Evolutionary conservation across 2,797 vertebrate genomes (phyloP), one percentile per base, ranked within the genome.

Genomic region (Clarias laeviceps): DNA sequence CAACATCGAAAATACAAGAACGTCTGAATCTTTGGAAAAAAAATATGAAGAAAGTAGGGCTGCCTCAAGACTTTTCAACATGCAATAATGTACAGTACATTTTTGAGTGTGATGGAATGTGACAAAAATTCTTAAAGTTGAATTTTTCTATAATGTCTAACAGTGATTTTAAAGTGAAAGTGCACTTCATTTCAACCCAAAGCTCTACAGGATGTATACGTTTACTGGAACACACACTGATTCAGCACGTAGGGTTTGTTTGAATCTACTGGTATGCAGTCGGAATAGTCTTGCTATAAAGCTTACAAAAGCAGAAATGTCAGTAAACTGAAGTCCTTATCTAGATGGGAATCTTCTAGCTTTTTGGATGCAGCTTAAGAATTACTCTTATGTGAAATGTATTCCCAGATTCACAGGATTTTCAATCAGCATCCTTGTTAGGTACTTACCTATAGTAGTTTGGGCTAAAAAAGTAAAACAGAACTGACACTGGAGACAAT

Each of bases 101-200:
- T 12, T n/a, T 15, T 72, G 22, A 24, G 12, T 5, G 2, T 37
- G 34, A 37, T 20, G 9, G 22, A 24, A 40, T 5, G 2, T 37
- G 20, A 37, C 8, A 37, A 27, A 70, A 70, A 70, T 4, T 70
- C 68, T 2, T 7, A 37, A 70, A 70, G 69, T 12, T 4, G 1
- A 70, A 70, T 18, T 74, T 27, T 27, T 27, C 24, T 18, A 8
- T 54, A 27, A 27, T 15, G 50, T 74, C 27, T 4, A 37, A 45
- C 34, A 14, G 18, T 20, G 66, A 69, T 34, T 69, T 69, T 37
- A 69, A 69, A 69, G 34, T 69, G 32, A 69, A 22, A 11, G 20
- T n/a, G 24, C 22, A 73, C 45, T 54, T 74, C 45, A 66, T 34
- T 68, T 78, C 45, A 65, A 45, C 82, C 45, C 12, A 77, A 66